These are phyloP conservation scores for Dascillus cervinus DNA, from an alignment of 2,888 invertebrate species.

Conservation along the genomic window DNA sequence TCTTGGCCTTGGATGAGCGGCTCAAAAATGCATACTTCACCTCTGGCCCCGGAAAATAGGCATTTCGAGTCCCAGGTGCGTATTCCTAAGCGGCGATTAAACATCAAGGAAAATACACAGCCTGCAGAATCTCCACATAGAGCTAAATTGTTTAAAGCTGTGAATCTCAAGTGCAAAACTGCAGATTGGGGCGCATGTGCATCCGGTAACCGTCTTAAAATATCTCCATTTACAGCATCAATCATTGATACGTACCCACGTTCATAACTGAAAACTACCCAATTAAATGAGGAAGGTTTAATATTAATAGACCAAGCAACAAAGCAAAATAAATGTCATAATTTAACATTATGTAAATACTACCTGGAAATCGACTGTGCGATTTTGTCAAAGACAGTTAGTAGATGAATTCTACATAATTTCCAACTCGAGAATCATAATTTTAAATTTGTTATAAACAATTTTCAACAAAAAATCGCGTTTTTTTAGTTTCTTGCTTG, in stretches of 20 bases:
- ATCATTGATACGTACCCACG: conserved; percentile 88
- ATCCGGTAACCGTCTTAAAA: conserved; percentile 66
- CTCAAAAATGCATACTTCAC: conserved; percentile 79
- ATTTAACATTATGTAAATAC: too few relatives aligned
- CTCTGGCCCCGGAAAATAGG: conserved; percentile 93
- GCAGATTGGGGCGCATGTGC: conserved; percentile 79
- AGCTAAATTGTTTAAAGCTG: conserved; percentile 50
- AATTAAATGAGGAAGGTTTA: too few relatives aligned
- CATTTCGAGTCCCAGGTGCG: conserved; percentile 86
- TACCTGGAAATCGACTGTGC: too few relatives aligned
- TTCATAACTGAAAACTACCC: conserved; percentile 47
- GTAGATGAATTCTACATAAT: too few relatives aligned
- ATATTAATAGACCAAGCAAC: too few relatives aligned
- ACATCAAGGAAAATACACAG: conserved; percentile 89
- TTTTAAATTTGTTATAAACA: too few relatives aligned
- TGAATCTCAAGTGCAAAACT: conserved; percentile 59
- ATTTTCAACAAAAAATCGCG: too few relatives aligned
- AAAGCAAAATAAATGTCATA: too few relatives aligned
- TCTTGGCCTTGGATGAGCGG: conserved; percentile 49
- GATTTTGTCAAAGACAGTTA: too few relatives aligned
- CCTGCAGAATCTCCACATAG: conserved; percentile 79
- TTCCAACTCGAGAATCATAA: too few relatives aligned
- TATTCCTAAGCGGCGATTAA: conserved; percentile 80
- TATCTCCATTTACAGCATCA: conserved; percentile 73
- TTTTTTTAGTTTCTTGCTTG: too few relatives aligned